Conservation (phyloP, 1,140 invertebrate species). For the Lasioglossum albipes region DNA sequence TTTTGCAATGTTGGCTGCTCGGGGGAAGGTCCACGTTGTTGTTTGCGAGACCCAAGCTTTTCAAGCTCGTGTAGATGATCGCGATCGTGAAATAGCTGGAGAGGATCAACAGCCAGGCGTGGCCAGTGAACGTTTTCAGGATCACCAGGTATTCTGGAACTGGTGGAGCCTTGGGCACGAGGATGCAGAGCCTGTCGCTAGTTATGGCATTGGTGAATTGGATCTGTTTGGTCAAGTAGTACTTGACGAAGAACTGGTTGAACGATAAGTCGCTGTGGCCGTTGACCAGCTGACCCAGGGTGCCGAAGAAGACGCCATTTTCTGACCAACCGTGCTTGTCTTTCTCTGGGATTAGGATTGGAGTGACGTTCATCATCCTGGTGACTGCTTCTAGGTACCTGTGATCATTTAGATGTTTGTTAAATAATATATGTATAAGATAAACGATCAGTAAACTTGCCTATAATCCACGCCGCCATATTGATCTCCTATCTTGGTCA, state of each 20-base stretch:
- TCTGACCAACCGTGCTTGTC: slow-evolving; percentile 28
- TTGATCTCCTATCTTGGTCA: neutral
- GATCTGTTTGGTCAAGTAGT: slow-evolving; percentile 12
- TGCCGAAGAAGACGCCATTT: slow-evolving; percentile 2
- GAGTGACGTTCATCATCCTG: slow-evolving; percentile 27
- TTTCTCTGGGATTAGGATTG: neutral
- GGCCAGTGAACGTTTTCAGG: slow-evolving; percentile 17
- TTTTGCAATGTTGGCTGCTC: no score
- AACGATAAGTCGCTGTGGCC: neutral
- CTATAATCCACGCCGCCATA: slow-evolving; percentile 3
- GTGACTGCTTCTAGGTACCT: slow-evolving; percentile 19
- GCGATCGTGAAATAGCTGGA: neutral
- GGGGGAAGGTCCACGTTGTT: neutral
- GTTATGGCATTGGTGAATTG: slow-evolving; percentile 4
- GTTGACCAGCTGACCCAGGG: slow-evolving; percentile 17
- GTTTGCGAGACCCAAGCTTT: neutral
- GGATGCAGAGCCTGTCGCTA: slow-evolving; percentile 20
- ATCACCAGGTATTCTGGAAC: slow-evolving; percentile 17
- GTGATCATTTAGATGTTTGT: no score
- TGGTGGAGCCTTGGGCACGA: slow-evolving; percentile 15
- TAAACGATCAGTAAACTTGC: no score
- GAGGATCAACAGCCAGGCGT: slow-evolving; percentile 12
- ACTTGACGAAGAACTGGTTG: slow-evolving; percentile 44
- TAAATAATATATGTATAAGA: no score
- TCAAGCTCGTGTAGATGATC: slow-evolving; percentile 7